Conservation (phyloP, 2,888 invertebrate species). For the Herminia tarsipennalis region DNA sequence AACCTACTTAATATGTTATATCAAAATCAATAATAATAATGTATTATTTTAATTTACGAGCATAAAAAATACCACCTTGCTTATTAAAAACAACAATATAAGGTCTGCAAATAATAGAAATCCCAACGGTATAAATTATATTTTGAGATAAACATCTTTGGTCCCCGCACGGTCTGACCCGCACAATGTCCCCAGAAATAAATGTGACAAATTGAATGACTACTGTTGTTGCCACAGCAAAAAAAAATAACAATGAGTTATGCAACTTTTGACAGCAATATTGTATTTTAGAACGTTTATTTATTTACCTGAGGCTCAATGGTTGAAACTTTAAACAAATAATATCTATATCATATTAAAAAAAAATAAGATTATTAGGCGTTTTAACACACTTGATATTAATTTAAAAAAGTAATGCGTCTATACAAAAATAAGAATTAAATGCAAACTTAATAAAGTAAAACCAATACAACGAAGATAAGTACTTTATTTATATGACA, state of each 20-base stretch:
- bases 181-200: constrained; percentile 57
- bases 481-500: neutral
- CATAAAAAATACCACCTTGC: constrained; percentile 7
- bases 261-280: constrained; percentile 33
- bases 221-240: constrained; percentile 42
- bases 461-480: neutral
- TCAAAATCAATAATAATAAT: no score
- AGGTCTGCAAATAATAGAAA: constrained; percentile 34
- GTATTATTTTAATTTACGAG: neutral
- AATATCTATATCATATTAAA: no score
- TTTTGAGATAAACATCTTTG: constrained; percentile 67
- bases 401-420: no score
- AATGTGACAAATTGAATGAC: constrained; percentile 65
- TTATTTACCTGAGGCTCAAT: no score
- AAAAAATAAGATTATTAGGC: no score
- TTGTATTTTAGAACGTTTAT: neutral
- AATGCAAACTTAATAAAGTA: no score
- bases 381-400: no score
- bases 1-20: no score
- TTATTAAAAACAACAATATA: constrained; percentile 31
- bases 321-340: neutral
- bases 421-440: no score
- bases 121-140: constrained; percentile 70
- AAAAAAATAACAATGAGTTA: constrained; percentile 62
- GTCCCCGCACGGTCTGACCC: constrained; percentile 62